phyloP scores from a whole-genome alignment of 2,888 invertebrate genomes.

The Dexiosoma caninum region DNA sequence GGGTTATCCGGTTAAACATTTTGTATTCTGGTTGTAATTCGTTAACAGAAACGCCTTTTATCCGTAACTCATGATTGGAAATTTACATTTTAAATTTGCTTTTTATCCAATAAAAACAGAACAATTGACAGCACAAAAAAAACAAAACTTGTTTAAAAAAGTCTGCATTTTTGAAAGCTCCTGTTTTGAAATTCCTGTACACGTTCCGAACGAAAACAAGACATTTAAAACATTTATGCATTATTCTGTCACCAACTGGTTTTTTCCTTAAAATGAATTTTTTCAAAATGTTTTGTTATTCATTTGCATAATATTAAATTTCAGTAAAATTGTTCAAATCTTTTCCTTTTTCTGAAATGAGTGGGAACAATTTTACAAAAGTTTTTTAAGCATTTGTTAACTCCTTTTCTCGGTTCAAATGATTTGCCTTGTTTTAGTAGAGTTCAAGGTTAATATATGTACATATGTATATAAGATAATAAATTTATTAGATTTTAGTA shows the following conservation, averaged over 20 bases:
- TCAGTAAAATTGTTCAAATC: neutral
- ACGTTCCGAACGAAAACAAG: neutral
- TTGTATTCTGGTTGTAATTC: neutral
- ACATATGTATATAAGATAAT: neutral
- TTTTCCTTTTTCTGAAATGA: neutral
- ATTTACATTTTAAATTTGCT: neutral
- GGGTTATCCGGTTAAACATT: neutral
- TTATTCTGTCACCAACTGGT: conserved; percentile 3
- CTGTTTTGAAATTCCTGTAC: conserved; percentile 12
- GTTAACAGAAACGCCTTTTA: neutral
- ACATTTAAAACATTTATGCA: conserved; percentile 18
- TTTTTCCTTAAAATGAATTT: neutral
- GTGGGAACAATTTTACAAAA: neutral
- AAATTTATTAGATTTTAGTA: neutral
- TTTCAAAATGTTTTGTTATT: neutral
- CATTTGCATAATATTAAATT: conserved; percentile 1
- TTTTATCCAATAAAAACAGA: neutral
- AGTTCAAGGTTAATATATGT: conserved; percentile 50
- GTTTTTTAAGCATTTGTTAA: neutral
- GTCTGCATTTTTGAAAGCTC: neutral
- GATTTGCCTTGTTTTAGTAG: neutral
- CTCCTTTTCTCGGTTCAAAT: conserved; percentile 4
- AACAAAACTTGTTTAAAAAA: neutral
- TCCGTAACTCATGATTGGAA: neutral
- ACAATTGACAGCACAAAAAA: no score